These are phyloP conservation scores for Tokudaia muenninki DNA, from an alignment of 2,797 vertebrate genomes.

Conservation along the genomic window DNA sequence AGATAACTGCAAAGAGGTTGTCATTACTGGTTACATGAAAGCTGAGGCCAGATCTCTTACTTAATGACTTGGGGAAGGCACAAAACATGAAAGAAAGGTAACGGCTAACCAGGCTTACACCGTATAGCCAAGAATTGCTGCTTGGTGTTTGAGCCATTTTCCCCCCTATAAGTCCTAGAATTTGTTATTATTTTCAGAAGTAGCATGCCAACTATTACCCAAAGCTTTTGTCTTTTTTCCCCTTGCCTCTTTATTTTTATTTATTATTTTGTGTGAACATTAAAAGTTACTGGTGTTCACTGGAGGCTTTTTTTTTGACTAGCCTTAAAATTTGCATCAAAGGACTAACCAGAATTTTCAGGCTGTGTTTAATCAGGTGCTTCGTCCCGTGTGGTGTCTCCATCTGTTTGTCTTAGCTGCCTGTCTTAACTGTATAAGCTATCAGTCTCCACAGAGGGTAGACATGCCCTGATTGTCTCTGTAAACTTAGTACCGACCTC, in stretches of 20 bases:
- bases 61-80: constrained; percentile 93
- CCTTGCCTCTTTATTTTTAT: constrained; percentile 60
- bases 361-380: constrained; percentile 85
- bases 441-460: constrained; percentile 88
- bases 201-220: constrained; percentile 83
- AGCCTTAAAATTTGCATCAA: constrained; percentile 87
- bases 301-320: constrained; percentile 79
- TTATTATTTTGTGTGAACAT: constrained; percentile 74
- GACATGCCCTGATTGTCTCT: constrained; percentile 84
- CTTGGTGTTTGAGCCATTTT: constrained; percentile 84
- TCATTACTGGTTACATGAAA: constrained; percentile 97
- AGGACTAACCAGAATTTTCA: constrained; percentile 82
- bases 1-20: constrained; percentile 98
- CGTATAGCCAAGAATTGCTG: constrained; percentile 88
- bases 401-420: constrained; percentile 87
- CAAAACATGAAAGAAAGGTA: constrained; percentile 93
- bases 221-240: constrained; percentile 69
- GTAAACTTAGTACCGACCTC: constrained; percentile 80
- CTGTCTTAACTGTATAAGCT: constrained; percentile 86
- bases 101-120: constrained; percentile 90
- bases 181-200: constrained; percentile 87
- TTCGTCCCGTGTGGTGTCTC: constrained; percentile 87
- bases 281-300: constrained; percentile 75
- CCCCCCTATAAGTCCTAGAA: constrained; percentile 75
- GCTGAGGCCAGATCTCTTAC: constrained; percentile 95